Evolutionary conservation across 2,797 vertebrate species (phyloP).

Genomic region (Tenualosa thibaudeaui): DNA sequence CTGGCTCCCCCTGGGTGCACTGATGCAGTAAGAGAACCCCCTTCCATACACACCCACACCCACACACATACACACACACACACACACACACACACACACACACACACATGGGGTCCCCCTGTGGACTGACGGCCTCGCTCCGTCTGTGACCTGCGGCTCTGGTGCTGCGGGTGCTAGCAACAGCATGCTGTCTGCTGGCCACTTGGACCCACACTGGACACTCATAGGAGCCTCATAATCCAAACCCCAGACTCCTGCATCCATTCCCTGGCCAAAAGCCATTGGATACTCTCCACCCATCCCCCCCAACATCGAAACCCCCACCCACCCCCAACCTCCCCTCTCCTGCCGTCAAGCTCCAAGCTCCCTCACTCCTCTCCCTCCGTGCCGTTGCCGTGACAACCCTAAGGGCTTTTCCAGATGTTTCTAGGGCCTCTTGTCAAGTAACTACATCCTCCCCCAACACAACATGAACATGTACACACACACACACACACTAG

Average conservation of each 20-base stretch:
- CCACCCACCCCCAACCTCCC: constrained; percentile 24
- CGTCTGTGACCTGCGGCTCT: constrained; percentile 61
- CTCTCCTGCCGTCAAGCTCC: constrained; percentile 24
- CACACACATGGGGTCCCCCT: constrained; percentile 1
- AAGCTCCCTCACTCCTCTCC: constrained; percentile 54
- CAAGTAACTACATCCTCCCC: constrained; percentile 8
- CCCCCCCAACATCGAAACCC: background rate
- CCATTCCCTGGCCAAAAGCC: constrained; percentile 41
- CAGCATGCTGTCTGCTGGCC: constrained; percentile 53
- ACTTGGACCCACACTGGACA: constrained; percentile 34
- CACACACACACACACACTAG: constrained; percentile 11
- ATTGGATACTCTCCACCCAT: constrained; percentile 36
- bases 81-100: constrained; percentile 38
- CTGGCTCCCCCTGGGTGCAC: constrained; percentile 59
- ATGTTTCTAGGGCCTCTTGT: constrained; percentile 61
- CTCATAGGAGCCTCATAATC: constrained; percentile 64
- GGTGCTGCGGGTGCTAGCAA: constrained; percentile 52
- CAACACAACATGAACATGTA: background rate
- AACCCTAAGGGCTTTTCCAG: constrained; percentile 73
- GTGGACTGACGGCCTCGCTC: constrained; percentile 42
- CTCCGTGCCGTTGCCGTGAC: constrained; percentile 65
- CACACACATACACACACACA: too few species aligned
- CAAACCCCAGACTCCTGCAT: constrained; percentile 55
- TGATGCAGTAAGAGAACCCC: constrained; percentile 51
- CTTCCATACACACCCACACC: background rate